Evolutionary conservation across 2,797 vertebrate species (phyloP), one percentile per base, ranked within the genome.

Genomic region (Tokudaia muenninki): DNA sequence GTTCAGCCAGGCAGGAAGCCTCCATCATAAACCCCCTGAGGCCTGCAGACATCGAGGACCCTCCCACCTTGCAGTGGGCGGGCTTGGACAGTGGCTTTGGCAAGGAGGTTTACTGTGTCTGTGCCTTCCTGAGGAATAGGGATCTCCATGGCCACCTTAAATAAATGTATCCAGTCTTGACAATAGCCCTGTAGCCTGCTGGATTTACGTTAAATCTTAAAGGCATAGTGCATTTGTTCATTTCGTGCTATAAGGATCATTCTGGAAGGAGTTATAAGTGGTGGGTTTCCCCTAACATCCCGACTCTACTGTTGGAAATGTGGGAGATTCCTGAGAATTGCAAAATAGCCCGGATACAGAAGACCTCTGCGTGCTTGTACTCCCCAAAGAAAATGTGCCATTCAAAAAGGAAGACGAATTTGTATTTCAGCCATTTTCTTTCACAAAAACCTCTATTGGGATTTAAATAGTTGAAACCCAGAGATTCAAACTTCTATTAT

Each of bases 1-100:
- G 90, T 70, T 29, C 70, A 57, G 67, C 47, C 2, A 0, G 94
- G 65, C 92, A 94, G 90, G 97, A 97, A 96, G 94, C 59, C 24
- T 47, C 87, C 8, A 1, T 87, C 92, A 61, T 97, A 97, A 98
- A 97, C 95, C 92, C 91, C 82, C 96, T 24, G 8, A 1, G 65
- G 96, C 82, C 96, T 24, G n/a, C 59, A 94, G 94, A 90, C 26
- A 7, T 87, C 14, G 1, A 74, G 4, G 31, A 16, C 90, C 92
- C 74, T 82, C 87, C 94, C 6, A 37, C 75, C 37, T 8, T 16
- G 52, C 24, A 61, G 3, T 29, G 50, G 90, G 65, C 31, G 13
- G 0, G n/a, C 9, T 55, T 4, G 29, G 70, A 70, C 41, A n/a
- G 31, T 34, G 59, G 88, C 91, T 55, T 2, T 29, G 4, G 50